Evolutionary conservation across 2,888 invertebrate genomes (phyloP).

Genomic region (Temnothorax unifasciatus): DNA sequence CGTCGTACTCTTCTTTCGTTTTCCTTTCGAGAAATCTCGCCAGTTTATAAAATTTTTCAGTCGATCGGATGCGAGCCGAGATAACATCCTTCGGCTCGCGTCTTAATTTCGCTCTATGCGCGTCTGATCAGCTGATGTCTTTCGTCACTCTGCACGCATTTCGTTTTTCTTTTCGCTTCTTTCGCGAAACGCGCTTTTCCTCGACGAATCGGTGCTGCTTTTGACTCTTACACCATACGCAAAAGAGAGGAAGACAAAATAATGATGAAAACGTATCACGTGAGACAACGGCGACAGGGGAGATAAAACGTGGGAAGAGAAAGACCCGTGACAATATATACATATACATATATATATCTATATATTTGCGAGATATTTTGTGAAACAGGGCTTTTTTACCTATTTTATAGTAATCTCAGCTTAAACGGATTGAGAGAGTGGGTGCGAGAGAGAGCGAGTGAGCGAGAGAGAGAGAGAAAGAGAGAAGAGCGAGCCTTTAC

Average conservation of each 20-base stretch:
- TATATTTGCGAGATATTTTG: constrained; percentile 81
- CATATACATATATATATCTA: constrained; percentile 72
- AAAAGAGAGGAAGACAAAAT: constrained; percentile 22
- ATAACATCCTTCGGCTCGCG: neutral
- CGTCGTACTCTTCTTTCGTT: constrained; percentile 12
- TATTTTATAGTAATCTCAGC: constrained; percentile 83
- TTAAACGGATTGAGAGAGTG: constrained; percentile 74
- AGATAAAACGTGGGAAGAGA: constrained; percentile 56
- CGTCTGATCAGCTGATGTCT: constrained; percentile 29
- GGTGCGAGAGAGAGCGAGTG: constrained; percentile 42
- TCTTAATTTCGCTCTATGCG: constrained; percentile 1
- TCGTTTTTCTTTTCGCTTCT: neutral
- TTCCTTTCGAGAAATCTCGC: constrained; percentile 2
- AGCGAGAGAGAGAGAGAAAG: neutral
- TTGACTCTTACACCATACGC: constrained; percentile 18
- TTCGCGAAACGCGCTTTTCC: constrained; percentile 2
- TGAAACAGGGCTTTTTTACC: constrained; percentile 82
- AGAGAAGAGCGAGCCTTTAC: constrained; percentile 16
- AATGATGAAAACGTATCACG: constrained; percentile 30
- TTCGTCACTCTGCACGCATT: constrained; percentile 10
- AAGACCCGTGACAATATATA: constrained; percentile 81
- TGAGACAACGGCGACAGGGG: constrained; percentile 58
- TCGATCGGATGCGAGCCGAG: constrained; percentile 4
- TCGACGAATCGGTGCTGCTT: constrained; percentile 25
- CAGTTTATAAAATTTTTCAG: neutral